These are phyloP conservation scores for Chelmon rostratus DNA, from an alignment of 2,797 vertebrate genomes.

Conservation along the genomic window DNA sequence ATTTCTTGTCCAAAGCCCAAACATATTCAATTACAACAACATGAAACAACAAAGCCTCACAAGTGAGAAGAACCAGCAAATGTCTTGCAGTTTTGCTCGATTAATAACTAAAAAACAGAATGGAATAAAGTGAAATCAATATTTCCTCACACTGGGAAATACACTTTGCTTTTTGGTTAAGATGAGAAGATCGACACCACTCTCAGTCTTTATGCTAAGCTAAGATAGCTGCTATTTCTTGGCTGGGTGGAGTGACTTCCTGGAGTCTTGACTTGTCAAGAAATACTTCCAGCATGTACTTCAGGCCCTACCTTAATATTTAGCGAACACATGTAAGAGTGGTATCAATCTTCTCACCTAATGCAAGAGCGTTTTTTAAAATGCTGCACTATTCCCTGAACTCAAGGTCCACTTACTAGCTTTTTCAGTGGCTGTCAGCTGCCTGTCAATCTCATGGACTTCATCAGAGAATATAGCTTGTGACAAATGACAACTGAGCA, in stretches of 20 bases:
- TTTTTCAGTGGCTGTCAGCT: background rate
- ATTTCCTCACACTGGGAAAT: background rate
- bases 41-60: background rate
- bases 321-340: background rate
- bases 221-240: background rate
- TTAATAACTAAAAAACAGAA: background rate
- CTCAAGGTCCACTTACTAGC: background rate
- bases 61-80: background rate
- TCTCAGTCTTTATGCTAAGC: conserved; percentile 1
- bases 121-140: background rate
- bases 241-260: background rate
- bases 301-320: background rate
- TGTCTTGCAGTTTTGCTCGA: background rate
- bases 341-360: background rate
- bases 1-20: background rate
- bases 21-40: background rate
- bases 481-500: background rate
- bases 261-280: background rate
- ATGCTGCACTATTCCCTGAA: background rate
- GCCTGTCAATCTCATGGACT: background rate
- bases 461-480: background rate
- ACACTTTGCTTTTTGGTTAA: background rate
- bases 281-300: background rate
- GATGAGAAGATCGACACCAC: background rate
- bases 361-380: background rate